Conservation (phyloP, 2,113 vertebrate genomes). For the Chamaea fasciata region DNA sequence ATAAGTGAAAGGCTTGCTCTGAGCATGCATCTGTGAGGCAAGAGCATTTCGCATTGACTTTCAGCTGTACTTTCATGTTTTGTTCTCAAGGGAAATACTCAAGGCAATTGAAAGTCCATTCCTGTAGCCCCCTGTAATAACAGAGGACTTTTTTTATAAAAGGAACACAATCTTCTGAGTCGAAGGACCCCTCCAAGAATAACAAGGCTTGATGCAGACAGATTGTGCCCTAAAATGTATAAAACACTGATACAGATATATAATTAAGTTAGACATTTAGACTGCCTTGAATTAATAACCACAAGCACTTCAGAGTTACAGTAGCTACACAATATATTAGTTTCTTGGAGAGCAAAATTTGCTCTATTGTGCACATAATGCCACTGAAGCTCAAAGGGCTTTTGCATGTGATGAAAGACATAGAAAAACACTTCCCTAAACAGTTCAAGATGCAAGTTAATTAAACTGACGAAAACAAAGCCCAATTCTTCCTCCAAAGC, state of each 20-base stretch:
- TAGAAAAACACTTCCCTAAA: neutral
- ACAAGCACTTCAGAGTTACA: neutral
- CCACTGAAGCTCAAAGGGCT: neutral
- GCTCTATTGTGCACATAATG: neutral
- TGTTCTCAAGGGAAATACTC: neutral
- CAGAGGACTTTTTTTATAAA: neutral
- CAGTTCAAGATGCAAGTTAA: neutral
- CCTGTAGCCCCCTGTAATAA: neutral
- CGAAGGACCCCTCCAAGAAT: neutral
- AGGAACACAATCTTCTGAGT: neutral
- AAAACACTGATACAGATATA: neutral
- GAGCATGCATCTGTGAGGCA: neutral
- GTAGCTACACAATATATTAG: neutral
- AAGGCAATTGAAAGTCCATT: neutral
- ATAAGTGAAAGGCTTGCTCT: neutral
- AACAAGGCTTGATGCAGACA: neutral
- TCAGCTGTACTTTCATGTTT: neutral
- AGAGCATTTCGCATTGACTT: neutral
- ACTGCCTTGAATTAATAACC: neutral
- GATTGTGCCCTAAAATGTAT: neutral
- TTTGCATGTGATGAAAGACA: neutral
- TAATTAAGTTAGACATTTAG: neutral
- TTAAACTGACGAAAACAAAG: neutral
- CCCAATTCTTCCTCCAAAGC: neutral
- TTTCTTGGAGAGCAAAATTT: constrained; percentile 9